Base-by-base conservation (phyloP, 2,113 vertebrate species). In the Ceyx melanurus region DNA sequence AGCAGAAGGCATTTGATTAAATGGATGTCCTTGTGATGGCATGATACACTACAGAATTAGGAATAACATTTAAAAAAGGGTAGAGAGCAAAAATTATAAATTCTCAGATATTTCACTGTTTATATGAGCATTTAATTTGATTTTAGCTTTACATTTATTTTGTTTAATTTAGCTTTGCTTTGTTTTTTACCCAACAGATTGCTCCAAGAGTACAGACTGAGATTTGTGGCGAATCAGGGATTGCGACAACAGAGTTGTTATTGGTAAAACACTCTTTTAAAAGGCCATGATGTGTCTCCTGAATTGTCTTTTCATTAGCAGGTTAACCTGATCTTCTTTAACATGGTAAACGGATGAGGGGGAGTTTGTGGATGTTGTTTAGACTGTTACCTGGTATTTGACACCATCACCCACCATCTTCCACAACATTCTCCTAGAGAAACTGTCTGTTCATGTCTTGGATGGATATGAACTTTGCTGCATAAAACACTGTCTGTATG, bases 1-100 rank as follows among this genome's bases (percentile, higher is more conserved):
- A 95, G 87, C 62, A 94, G 79, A 93, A 96, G 20, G 40, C n/a
- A 92, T 92, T 95, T 96, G 66, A 97, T 95, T 95, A 96, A 96
- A 96, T 87, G 42, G n/a, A 86, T 88, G 53, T 77, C 71, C 94
- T 86, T 93, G 70, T 92, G 67, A 93, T 88, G 51, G 56, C 22
- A 85, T 86, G 81, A 84, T 78, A 65, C 21, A n/a, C 40, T 88
- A 48, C 9, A 82, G 85, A 96, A 96, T 92, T 85, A 94, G 73
- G n/a, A 8, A 86, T 66, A 58, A 40, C 23, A 73, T 91, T 86
- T 37, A 15, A n/a, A 83, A 76, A 81, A 19, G 3, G 7, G 26
- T 25, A 29, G 28, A 68, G 2, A 8, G 33, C 2, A 53, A 29
- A 89, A 65, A 56, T 16, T 31, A 62, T 21, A 61, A 68, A 50